Conservation (phyloP, 23 tunicate genomes). For the Trididemnum miniatum region DNA sequence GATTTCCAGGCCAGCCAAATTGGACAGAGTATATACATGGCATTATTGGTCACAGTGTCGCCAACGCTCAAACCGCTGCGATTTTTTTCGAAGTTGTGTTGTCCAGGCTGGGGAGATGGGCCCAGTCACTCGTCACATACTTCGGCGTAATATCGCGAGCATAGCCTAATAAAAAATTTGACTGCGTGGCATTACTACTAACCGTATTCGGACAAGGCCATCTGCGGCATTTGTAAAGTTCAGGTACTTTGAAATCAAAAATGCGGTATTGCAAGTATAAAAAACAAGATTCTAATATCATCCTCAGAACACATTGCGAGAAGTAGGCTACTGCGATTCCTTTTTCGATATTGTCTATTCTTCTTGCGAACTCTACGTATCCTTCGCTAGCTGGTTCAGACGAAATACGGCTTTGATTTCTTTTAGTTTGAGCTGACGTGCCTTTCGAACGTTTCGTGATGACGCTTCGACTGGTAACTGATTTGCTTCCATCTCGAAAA, state of each 20-base stretch:
- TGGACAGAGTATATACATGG: too few species aligned
- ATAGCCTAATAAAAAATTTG: too few species aligned
- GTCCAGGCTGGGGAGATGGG: too few species aligned
- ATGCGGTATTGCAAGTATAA: slow-evolving; percentile 8
- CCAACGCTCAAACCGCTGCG: too few species aligned
- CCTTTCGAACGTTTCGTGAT: background rate
- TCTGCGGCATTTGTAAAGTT: slow-evolving; percentile 10
- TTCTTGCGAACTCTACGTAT: background rate
- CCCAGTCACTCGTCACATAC: too few species aligned
- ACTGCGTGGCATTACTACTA: too few species aligned
- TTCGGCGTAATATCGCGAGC: too few species aligned
- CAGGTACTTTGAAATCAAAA: slow-evolving; percentile 27
- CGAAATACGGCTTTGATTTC: background rate
- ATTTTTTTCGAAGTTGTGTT: too few species aligned
- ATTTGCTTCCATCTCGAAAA: background rate
- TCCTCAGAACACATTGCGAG: slow-evolving; percentile 1
- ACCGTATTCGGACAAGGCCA: slow-evolving; percentile 38
- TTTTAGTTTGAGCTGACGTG: background rate
- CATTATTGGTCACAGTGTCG: too few species aligned
- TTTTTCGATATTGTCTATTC: slow-evolving; percentile 7
- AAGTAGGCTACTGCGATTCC: slow-evolving; percentile 29
- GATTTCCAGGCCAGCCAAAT: too few species aligned
- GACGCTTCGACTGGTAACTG: background rate
- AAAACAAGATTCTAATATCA: slow-evolving; percentile 4
- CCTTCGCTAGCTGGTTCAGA: background rate